Conservation (phyloP, 2,113 vertebrate species). For the Macquaria australasica region DNA sequence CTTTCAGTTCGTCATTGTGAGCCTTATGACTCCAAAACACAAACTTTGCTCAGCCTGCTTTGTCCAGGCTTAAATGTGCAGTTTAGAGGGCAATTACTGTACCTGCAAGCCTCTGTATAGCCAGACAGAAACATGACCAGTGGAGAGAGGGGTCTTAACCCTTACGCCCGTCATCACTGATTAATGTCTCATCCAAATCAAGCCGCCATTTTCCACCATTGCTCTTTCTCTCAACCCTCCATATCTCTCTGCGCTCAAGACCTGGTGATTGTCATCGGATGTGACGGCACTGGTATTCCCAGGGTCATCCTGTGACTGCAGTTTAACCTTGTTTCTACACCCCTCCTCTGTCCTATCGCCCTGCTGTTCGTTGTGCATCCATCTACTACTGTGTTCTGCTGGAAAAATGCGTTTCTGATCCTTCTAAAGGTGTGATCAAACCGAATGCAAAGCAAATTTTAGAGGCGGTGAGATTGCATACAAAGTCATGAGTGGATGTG, state of each 20-base stretch:
- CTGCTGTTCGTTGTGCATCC: slow-evolving; percentile 9
- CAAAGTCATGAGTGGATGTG: not conserved
- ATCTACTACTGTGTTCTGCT: slow-evolving; percentile 7
- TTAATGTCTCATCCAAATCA: slow-evolving; percentile 60
- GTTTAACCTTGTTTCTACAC: slow-evolving; percentile 70
- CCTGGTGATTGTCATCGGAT: slow-evolving; percentile 68
- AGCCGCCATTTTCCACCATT: slow-evolving; percentile 35
- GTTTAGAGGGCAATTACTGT: slow-evolving; percentile 15
- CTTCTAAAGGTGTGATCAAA: not conserved
- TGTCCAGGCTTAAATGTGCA: slow-evolving; percentile 22
- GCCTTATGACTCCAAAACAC: not conserved
- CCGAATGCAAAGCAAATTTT: not conserved
- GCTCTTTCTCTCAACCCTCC: slow-evolving; percentile 44
- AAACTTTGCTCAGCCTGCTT: not conserved
- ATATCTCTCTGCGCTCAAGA: slow-evolving; percentile 34
- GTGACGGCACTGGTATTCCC: slow-evolving; percentile 64
- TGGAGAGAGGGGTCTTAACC: slow-evolving; percentile 32
- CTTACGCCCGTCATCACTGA: slow-evolving; percentile 62
- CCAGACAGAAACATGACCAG: slow-evolving; percentile 24
- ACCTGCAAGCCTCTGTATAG: slow-evolving; percentile 19
- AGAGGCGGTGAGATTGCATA: not conserved
- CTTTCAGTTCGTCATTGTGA: not conserved
- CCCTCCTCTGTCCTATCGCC: slow-evolving; percentile 41
- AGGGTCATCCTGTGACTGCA: slow-evolving; percentile 64
- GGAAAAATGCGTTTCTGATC: not conserved